Percentiles rank a stretch among this genome's conserved stretches.
phyloP scores from a whole-genome alignment of 2,888 invertebrate species.

The Crioceris asparagi region DNA sequence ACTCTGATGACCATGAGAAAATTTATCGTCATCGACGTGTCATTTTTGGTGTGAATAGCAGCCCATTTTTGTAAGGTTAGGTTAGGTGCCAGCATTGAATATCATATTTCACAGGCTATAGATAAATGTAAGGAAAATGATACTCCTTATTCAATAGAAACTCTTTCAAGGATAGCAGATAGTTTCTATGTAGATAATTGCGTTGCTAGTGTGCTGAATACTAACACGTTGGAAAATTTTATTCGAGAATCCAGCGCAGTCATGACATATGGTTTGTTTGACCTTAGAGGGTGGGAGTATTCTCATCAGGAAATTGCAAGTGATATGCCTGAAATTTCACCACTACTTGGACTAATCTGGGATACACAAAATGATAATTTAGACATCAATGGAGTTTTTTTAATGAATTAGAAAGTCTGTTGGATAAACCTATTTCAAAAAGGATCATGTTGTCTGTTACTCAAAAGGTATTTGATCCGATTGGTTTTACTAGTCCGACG shows the following conservation, averaged over 20 bases:
- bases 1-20: slow-evolving; percentile 6
- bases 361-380: too few relatives aligned
- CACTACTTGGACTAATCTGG: slow-evolving; percentile 10
- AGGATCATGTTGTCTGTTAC: slow-evolving; percentile 8
- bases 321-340: slow-evolving; percentile 1
- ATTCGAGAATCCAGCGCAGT: slow-evolving; percentile 5
- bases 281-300: slow-evolving; percentile 12
- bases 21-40: slow-evolving; percentile 14
- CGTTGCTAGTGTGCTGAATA: slow-evolving; percentile 8
- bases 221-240: slow-evolving; percentile 4
- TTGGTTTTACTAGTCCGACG: slow-evolving; percentile 12
- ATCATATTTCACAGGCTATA: slow-evolving; percentile 6
- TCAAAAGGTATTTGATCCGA: slow-evolving; percentile 10
- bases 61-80: slow-evolving; percentile 16
- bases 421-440: slow-evolving; percentile 7
- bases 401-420: too few relatives aligned
- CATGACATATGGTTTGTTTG: slow-evolving; percentile 8
- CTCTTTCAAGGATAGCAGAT: slow-evolving; percentile 2
- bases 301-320: not conserved
- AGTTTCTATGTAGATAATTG: slow-evolving; percentile 13
- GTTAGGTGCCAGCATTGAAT: slow-evolving; percentile 14
- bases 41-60: slow-evolving; percentile 12
- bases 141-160: slow-evolving; percentile 3
- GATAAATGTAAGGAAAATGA: too few relatives aligned
- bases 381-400: too few relatives aligned